Percentiles rank a stretch among this genome's conserved stretches.
These are phyloP conservation scores for Callopanchax toddi DNA, from an alignment of 2,113 vertebrate species.

Conservation along the genomic window DNA sequence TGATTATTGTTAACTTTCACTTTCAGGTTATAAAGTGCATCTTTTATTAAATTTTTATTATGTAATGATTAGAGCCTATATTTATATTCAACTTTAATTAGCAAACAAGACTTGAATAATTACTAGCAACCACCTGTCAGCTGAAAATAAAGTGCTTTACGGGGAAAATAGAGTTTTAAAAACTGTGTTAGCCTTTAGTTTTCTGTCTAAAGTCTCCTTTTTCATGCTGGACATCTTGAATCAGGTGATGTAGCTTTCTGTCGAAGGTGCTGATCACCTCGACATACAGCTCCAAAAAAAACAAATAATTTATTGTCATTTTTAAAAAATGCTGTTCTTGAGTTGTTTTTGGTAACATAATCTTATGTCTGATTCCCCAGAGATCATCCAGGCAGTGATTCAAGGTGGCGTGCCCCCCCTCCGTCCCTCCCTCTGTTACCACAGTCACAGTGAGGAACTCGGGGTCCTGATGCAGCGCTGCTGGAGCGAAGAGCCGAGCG, in stretches of 20 bases:
- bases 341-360: not conserved
- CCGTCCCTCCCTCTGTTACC: constrained; percentile 82
- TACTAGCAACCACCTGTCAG: not conserved
- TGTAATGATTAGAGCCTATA: not conserved
- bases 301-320: not conserved
- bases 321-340: too few relatives aligned
- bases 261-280: not conserved
- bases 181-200: not conserved
- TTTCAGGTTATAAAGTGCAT: too few relatives aligned
- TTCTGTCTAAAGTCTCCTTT: not conserved
- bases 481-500: constrained; percentile 86
- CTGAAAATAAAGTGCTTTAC: not conserved
- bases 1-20: too few relatives aligned
- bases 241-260: not conserved
- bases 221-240: not conserved
- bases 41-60: too few relatives aligned
- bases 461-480: constrained; percentile 90
- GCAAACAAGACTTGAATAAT: not conserved
- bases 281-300: not conserved
- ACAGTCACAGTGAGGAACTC: constrained; percentile 86
- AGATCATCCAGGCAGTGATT: constrained; percentile 84
- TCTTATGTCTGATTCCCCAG: constrained; percentile 56
- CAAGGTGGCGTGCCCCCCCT: constrained; percentile 75
- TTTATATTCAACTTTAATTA: not conserved
- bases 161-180: not conserved